Base-by-base conservation (phyloP, 2,888 invertebrate species). In the Hirtodrosophila cameraria region DNA sequence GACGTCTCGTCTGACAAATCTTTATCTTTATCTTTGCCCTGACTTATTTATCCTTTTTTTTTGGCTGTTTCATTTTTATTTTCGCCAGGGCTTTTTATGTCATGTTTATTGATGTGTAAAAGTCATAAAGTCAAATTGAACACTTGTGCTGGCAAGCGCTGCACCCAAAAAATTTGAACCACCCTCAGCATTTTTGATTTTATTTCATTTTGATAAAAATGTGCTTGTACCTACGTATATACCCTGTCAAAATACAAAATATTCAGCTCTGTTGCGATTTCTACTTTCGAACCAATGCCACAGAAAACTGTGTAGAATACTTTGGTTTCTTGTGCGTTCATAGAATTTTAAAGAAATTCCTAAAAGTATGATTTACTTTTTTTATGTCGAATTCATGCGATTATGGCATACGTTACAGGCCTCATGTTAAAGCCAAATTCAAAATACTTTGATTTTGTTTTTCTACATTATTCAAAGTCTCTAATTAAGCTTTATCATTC, bases 21-120 rank as follows among this genome's bases (percentile, higher is more conserved):
- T 85, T 80, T 85, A 81, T 81, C 80, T 85, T 80, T 85, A 81
- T 81, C 86, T 83, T 41, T 57, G 79, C 57, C 64, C 65, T 81
- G 75, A 81, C 81, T 81, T 84, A 77, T 83, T 84, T 78, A 84
- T 83, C 75, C 81, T 63, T 81, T 80, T 71, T 63, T 81, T 80
- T 71, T 75, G 75, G 72, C 65, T 67, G 69, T 80, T 82, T 75
- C 60, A 42, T 75, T 86, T 83, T 75, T 84, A 81, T 84, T 84
- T 54, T 59, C n/a, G 46, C 72, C 64, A 46, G 63, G 61, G 49
- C 71, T 70, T 86, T 86, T 83, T 77, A 83, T 83, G 86, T 71
- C 84, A 84, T 84, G 86, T 78, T 87, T 80, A 87, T 87, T 81
- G 86, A 88, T 83, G 87, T 81, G 88, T 77, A 77, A 79, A 73